Evolutionary conservation across 2,113 vertebrate species (phyloP).

Genomic region (Oryzias woworae): DNA sequence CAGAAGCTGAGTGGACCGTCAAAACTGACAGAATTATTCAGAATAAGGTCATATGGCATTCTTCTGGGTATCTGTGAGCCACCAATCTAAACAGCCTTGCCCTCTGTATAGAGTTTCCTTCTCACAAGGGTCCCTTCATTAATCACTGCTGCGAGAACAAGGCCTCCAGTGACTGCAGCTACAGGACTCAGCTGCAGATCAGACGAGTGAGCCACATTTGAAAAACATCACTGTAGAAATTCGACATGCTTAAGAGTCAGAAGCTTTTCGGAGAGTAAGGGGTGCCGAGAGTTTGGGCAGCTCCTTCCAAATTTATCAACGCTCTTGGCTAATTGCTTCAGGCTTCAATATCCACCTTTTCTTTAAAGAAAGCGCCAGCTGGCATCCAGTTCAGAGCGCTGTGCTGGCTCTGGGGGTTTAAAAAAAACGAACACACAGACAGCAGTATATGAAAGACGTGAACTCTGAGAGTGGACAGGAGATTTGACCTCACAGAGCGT

Average conservation of each 20-base stretch:
- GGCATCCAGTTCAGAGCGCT: constrained; percentile 55
- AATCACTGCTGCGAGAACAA: constrained; percentile 46
- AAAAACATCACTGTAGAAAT: neutral
- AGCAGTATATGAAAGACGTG: constrained; percentile 45
- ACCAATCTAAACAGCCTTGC: constrained; percentile 46
- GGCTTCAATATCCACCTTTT: constrained; percentile 38
- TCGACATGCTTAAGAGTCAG: neutral
- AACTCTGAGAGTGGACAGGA: constrained; percentile 36
- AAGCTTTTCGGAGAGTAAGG: neutral
- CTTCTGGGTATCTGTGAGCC: constrained; percentile 37
- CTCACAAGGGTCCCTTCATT: constrained; percentile 51
- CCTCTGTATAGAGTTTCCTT: constrained; percentile 36
- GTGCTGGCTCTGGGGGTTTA: constrained; percentile 27
- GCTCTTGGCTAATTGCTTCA: constrained; percentile 53
- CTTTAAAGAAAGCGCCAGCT: constrained; percentile 50
- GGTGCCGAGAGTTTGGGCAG: constrained; percentile 1
- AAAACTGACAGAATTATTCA: constrained; percentile 47
- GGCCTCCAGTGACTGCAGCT: constrained; percentile 3
- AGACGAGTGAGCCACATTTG: neutral
- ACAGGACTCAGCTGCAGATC: constrained; percentile 5
- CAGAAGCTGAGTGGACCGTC: constrained; percentile 7
- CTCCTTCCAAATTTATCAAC: constrained; percentile 46
- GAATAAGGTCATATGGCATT: constrained; percentile 42
- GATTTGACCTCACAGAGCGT: constrained; percentile 49
- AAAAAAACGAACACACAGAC: constrained; percentile 13